phyloP scores from a whole-genome alignment of 2,888 invertebrate genomes.

The Ectemnius lituratus region DNA sequence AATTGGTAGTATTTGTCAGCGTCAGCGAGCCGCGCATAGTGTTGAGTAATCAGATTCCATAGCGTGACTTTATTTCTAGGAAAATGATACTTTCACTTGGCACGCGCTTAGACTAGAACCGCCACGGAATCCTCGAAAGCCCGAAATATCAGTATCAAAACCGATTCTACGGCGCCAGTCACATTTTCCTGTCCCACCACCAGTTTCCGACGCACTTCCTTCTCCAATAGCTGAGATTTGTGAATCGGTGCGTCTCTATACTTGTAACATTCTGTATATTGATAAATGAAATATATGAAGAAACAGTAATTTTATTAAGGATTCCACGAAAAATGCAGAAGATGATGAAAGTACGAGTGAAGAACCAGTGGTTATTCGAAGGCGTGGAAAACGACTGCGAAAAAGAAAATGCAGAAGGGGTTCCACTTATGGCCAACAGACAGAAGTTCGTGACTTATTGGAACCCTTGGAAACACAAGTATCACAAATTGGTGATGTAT shows the following conservation, averaged over 20 bases:
- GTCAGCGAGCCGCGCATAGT: neutral
- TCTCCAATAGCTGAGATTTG: conserved; percentile 23
- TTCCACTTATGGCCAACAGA: conserved; percentile 73
- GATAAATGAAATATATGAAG: neutral
- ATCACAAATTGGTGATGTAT: conserved; percentile 78
- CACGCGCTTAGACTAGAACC: conserved; percentile 72
- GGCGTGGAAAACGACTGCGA: conserved; percentile 70
- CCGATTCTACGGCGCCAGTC: conserved; percentile 39
- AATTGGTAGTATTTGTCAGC: conserved; percentile 26
- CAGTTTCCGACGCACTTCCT: conserved; percentile 17
- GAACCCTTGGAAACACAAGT: conserved; percentile 84
- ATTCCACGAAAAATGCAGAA: conserved; percentile 18
- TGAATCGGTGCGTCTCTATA: conserved; percentile 36
- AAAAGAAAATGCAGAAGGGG: conserved; percentile 72
- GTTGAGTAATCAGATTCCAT: neutral
- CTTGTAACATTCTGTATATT: neutral
- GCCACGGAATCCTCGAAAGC: conserved; percentile 65
- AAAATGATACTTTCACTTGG: conserved; percentile 75
- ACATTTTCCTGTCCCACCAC: conserved; percentile 8
- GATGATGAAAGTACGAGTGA: conserved; percentile 27
- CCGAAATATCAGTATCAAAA: conserved; percentile 59
- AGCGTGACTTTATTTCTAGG: conserved; percentile 52
- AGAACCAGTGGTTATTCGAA: conserved; percentile 41
- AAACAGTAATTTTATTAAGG: conserved; percentile 22
- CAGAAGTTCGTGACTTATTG: conserved; percentile 78